Conservation (phyloP, 2,113 vertebrate species). For the Colossoma macropomum region DNA sequence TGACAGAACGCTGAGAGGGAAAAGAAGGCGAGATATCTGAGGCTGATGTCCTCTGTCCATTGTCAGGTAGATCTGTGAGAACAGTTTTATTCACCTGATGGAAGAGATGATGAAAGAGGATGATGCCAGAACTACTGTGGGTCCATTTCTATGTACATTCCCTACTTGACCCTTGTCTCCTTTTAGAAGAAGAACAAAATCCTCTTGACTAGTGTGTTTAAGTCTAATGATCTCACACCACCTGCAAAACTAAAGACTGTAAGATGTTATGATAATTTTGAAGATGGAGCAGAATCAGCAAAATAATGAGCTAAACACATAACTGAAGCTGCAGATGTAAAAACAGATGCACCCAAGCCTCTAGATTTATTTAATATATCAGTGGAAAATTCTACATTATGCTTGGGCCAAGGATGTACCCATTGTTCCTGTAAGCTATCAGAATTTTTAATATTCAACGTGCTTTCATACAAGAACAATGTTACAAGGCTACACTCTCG, state of each 20-base stretch:
- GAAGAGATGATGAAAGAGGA: constrained; percentile 26
- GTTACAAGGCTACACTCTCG: neutral
- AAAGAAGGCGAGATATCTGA: constrained; percentile 75
- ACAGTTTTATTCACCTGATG: constrained; percentile 74
- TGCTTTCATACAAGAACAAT: neutral
- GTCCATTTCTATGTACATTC: neutral
- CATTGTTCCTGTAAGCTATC: neutral
- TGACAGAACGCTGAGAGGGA: constrained; percentile 76
- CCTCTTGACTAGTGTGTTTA: neutral
- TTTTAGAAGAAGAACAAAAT: neutral
- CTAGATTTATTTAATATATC: neutral
- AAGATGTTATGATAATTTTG: neutral
- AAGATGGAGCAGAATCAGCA: neutral
- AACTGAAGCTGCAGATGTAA: constrained; percentile 3
- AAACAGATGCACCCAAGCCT: constrained; percentile 4
- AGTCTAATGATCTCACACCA: neutral
- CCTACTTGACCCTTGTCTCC: neutral
- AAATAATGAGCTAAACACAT: neutral
- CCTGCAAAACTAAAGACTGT: neutral
- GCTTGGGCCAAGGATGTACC: neutral
- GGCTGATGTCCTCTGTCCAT: constrained; percentile 61
- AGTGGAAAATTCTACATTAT: neutral
- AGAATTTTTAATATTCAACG: neutral
- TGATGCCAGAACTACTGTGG: neutral
- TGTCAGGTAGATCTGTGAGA: constrained; percentile 69